Evolutionary conservation across 2,797 vertebrate species (phyloP), one percentile per base, ranked within the genome.

Genomic region (Denticeps clupeoides): DNA sequence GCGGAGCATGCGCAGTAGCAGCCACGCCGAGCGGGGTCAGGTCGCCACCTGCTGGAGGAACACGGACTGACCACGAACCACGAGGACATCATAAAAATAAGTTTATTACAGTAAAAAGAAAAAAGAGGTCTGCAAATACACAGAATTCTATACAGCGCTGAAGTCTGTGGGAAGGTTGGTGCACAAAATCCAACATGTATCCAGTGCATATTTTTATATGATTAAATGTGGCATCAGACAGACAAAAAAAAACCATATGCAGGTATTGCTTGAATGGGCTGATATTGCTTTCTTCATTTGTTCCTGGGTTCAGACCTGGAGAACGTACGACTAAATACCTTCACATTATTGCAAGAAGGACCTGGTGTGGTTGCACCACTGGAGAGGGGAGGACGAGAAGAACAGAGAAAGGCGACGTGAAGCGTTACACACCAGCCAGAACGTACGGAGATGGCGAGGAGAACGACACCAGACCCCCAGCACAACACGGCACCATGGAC

Each of bases 21-120:
- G n/a, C n/a, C n/a, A n/a, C n/a, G n/a, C n/a, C n/a, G n/a, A n/a
- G n/a, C n/a, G 22, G 16, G 4, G 51, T 60, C 71, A 23, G 75
- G 68, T 67, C 75, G 55, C 76, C 75, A 58, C 56, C 79, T 81
- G 58, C 50, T 72, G 82, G 67, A 65, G 50, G 59, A 24, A 41
- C 2, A 12, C 25, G 5, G 28, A 21, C n/a, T n/a, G n/a, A n/a
- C n/a, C n/a, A n/a, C n/a, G n/a, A n/a, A n/a, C n/a, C n/a, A 18
- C 37, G 33, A 19, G 37, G 37, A 25, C 21, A 6, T 80, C 62
- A 70, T 71, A 78, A 75, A 69, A 83, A 84, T 69, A 43, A 18
- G 47, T 81, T 84, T 83, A 84, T 81, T 84, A 72, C 72, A 62
- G 51, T 68, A 72, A 29, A 53, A 60, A 66, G 67, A 62, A 57